Percentiles rank a stretch among this genome's conserved stretches.
Evolutionary conservation across 2,888 invertebrate species (phyloP).

Genomic region (Ennomos fuscantarius): DNA sequence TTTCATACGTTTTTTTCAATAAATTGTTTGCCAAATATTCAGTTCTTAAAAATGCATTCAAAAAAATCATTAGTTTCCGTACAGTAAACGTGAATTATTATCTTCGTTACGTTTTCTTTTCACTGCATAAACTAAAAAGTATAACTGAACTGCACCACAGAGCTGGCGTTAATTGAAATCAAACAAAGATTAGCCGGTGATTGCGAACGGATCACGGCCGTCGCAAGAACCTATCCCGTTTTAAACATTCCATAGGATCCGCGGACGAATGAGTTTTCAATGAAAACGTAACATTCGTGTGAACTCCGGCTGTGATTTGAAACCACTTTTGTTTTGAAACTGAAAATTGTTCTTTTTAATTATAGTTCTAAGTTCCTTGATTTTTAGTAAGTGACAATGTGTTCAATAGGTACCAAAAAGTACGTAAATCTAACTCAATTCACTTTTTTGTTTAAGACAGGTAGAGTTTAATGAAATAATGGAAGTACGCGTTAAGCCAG

Average conservation of each 20-base stretch:
- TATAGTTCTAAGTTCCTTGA: too few relatives aligned
- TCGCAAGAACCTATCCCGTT: conserved; percentile 56
- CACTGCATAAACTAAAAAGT: conserved; percentile 24
- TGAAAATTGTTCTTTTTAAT: too few relatives aligned
- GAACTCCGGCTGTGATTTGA: not conserved
- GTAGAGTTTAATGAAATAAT: too few relatives aligned
- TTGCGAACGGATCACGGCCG: conserved; percentile 61
- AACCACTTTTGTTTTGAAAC: not conserved
- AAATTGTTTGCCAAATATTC: too few relatives aligned
- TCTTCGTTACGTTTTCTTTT: conserved; percentile 18
- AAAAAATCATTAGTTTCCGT: too few relatives aligned
- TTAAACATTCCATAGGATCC: conserved; percentile 43
- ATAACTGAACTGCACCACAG: conserved; percentile 34
- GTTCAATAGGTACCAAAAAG: too few relatives aligned
- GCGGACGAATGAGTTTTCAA: conserved; percentile 25
- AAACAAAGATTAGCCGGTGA: conserved; percentile 76
- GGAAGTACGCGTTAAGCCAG: too few relatives aligned
- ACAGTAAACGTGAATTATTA: not conserved
- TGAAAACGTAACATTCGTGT: conserved; percentile 16
- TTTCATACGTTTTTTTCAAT: too few relatives aligned
- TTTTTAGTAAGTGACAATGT: too few relatives aligned
- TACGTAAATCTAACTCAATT: too few relatives aligned
- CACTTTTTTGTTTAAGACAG: too few relatives aligned
- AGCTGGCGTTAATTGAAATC: conserved; percentile 74
- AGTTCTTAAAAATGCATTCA: too few relatives aligned